Base-by-base conservation (phyloP, 2,113 vertebrate genomes). In the Pandion haliaetus region DNA sequence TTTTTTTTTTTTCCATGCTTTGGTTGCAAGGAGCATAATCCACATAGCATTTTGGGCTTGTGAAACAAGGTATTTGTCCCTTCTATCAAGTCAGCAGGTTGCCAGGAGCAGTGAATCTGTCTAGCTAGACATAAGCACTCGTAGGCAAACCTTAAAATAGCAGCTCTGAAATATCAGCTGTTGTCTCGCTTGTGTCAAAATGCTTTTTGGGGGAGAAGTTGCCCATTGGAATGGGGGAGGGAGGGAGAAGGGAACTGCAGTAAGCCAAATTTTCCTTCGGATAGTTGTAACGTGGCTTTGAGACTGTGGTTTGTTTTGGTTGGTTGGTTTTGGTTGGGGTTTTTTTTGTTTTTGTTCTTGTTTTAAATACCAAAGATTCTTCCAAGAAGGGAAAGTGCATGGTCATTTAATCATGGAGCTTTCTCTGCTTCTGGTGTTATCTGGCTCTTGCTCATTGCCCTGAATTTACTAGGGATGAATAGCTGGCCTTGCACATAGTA, bases 81-180 rank as follows among this genome's bases (percentile, higher is more conserved):
- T 77, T 54, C 7, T 78, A 79, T 95, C 76, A 62, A 95, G 85
- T 81, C 89, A 97, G 91, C 59, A 94, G 82, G 78, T 90, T 96
- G 67, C 82, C 82, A 85, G 81, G 71, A 82, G 32, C 84, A 62
- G 66, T 70, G 86, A 63, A 95, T 96, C 59, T 83, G 40, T 79
- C 78, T 44, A 49, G 65, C 82, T 78, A 32, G 78, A 50, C 65
- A 50, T 55, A 47, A 66, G 26, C 77, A 26, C 66, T 92, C 16
- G 2, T 14, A 59, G 66, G 61, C 52, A 70, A 92, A n/a, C 72
- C 82, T 90, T 94, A 90, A 95, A 95, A 86, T 90, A 88, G 82
- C 78, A 47, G 52, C 66, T 93, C 71, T 91, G 84, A 90, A 91
- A 59, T 71, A 89, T 32, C 84, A 78, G 81, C 94, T 94, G 77